These are phyloP conservation scores for Tricholauxania praeusta DNA, from an alignment of 2,888 invertebrate species.

Conservation along the genomic window DNA sequence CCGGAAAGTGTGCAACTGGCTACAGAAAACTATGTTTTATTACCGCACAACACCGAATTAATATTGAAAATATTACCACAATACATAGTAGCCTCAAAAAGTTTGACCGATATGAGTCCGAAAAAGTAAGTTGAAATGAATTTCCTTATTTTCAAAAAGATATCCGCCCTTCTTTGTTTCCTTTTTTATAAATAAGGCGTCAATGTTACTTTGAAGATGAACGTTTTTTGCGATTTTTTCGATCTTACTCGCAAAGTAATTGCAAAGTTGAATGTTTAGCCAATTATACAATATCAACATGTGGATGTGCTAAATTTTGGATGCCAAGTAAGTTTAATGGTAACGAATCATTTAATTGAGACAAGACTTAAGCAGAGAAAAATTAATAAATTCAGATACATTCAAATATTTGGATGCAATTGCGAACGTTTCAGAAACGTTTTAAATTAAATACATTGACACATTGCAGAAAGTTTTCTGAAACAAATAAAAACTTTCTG, in stretches of 20 bases:
- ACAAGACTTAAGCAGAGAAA: neutral
- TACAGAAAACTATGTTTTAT: constrained; percentile 62
- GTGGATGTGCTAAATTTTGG: constrained; percentile 78
- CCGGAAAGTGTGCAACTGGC: constrained; percentile 65
- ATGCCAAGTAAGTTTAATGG: constrained; percentile 71
- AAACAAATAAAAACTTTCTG: too few relatives aligned
- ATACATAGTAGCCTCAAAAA: constrained; percentile 78
- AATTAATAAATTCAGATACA: neutral
- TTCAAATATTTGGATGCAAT: too few relatives aligned
- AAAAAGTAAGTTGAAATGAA: constrained; percentile 63
- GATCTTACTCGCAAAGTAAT: constrained; percentile 79
- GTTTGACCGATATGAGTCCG: constrained; percentile 71
- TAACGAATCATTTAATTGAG: too few relatives aligned
- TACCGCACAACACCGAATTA: constrained; percentile 70
- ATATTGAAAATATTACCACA: constrained; percentile 78
- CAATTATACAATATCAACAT: constrained; percentile 74
- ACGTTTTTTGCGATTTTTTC: constrained; percentile 74
- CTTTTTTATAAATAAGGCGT: constrained; percentile 68
- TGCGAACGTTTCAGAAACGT: too few relatives aligned
- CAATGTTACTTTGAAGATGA: constrained; percentile 78
- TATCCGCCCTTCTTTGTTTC: too few relatives aligned
- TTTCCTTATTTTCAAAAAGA: neutral
- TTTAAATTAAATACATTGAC: too few relatives aligned
- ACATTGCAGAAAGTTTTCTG: too few relatives aligned
- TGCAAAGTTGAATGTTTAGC: constrained; percentile 80